Percentiles rank a stretch among this genome's conserved stretches.
Evolutionary conservation across 2,113 vertebrate species (phyloP).

Genomic region (Danionella cerebrum): DNA sequence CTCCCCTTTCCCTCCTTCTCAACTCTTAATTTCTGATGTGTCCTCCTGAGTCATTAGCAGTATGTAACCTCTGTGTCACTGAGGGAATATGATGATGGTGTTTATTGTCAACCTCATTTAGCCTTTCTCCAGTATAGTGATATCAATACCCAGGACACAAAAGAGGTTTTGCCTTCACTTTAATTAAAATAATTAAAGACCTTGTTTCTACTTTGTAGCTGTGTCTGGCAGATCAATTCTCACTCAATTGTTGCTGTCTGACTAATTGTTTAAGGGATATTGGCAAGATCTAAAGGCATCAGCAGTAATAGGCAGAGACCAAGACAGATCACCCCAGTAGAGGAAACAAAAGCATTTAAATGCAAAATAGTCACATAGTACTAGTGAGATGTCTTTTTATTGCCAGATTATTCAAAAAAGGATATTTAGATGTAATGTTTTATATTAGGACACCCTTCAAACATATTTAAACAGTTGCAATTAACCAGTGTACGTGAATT

Average conservation of each 20-base stretch:
- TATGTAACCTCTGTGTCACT: constrained; percentile 1
- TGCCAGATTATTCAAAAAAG: too few species aligned
- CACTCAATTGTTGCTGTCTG: constrained; percentile 53
- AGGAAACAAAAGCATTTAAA: constrained; percentile 25
- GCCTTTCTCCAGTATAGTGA: constrained; percentile 8
- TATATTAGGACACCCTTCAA: too few species aligned
- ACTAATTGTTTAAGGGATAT: constrained; percentile 63
- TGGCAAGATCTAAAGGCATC: constrained; percentile 60
- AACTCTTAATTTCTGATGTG: not conserved
- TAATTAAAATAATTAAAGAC: constrained; percentile 68
- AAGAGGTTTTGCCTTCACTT: constrained; percentile 44
- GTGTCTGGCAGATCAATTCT: constrained; percentile 53
- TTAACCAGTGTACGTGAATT: too few species aligned
- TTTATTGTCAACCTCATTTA: constrained; percentile 24
- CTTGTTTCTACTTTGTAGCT: constrained; percentile 48
- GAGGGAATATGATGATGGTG: constrained; percentile 30
- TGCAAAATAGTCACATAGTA: not conserved
- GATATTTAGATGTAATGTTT: too few species aligned
- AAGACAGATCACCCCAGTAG: constrained; percentile 23
- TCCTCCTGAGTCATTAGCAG: constrained; percentile 22
- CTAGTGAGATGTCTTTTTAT: not conserved
- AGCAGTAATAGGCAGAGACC: constrained; percentile 23
- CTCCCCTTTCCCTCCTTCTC: not conserved
- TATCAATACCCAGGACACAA: constrained; percentile 31
- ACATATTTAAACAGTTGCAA: too few species aligned